A percentile compares a stretch with the other conserved stretches of the same genome.
These are phyloP conservation scores for Esox lucius DNA, from an alignment of 2,797 vertebrate genomes.

Conservation along the genomic window DNA sequence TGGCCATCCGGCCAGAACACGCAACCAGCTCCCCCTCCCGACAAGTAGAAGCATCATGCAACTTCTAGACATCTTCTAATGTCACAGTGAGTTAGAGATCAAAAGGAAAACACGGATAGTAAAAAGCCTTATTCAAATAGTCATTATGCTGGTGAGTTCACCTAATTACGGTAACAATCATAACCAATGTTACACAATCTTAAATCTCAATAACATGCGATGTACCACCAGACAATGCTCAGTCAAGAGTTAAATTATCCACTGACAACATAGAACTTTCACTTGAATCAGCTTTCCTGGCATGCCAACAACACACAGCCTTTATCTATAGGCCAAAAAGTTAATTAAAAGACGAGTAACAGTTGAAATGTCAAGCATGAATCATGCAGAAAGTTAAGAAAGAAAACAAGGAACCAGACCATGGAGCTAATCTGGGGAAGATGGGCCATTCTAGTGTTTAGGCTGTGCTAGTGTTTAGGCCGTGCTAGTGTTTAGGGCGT, in stretches of 20 bases:
- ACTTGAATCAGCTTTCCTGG: not conserved
- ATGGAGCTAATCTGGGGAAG: not conserved
- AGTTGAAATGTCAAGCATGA: not conserved
- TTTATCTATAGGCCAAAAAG: not conserved
- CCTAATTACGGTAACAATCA: no score
- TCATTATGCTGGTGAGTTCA: not conserved
- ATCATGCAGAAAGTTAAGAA: not conserved
- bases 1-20: conserved; percentile 4
- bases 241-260: not conserved
- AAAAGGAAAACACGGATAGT: not conserved
- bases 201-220: not conserved
- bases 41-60: conserved; percentile 2
- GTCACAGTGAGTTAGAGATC: not conserved
- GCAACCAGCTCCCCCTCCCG: conserved; percentile 1
- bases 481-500: no score
- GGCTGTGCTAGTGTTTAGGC: no score
- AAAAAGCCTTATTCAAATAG: not conserved
- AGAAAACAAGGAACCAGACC: not conserved
- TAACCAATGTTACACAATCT: not conserved
- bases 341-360: not conserved
- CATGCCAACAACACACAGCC: not conserved
- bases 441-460: not conserved
- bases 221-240: not conserved
- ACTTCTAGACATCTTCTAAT: not conserved
- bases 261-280: not conserved